A percentile compares a stretch with the other conserved stretches of the same genome.
Conservation (phyloP, 2,888 invertebrate species). For the Ennomos quercinarius region DNA sequence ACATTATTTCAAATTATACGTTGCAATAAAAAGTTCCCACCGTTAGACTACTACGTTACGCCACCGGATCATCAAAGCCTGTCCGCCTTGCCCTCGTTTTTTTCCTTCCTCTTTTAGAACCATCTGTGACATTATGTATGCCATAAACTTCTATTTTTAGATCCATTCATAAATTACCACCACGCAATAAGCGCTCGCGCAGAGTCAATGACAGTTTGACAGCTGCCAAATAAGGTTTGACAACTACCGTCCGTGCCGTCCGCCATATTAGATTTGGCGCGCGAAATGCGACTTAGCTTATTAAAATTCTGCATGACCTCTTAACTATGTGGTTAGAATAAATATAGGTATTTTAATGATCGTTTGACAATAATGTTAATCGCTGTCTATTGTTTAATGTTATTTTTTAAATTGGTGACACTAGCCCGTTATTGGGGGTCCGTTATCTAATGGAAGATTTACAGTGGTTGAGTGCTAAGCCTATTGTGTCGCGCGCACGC, state of each 20-base stretch:
- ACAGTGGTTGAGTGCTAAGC: conserved; percentile 18
- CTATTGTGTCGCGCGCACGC: conserved; percentile 2
- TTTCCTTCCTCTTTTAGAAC: conserved; percentile 12
- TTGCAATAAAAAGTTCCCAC: too few species aligned
- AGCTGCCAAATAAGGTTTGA: conserved; percentile 66
- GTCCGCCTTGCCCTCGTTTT: conserved; percentile 10
- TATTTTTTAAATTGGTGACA: conserved; percentile 20
- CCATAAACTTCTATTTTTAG: conserved; percentile 29
- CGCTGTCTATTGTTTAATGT: conserved; percentile 13
- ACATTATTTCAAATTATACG: too few species aligned
- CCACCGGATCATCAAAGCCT: conserved; percentile 8
- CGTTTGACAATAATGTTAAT: conserved; percentile 19
- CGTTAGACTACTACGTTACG: neutral
- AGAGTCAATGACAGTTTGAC: conserved; percentile 70
- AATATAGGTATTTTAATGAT: conserved; percentile 7
- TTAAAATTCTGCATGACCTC: conserved; percentile 32
- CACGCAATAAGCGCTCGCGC: conserved; percentile 32
- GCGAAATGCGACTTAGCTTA: conserved; percentile 25
- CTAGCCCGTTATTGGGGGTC: conserved; percentile 18
- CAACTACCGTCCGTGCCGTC: conserved; percentile 44
- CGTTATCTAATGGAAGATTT: conserved; percentile 20
- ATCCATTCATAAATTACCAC: conserved; percentile 31
- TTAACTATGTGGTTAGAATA: conserved; percentile 28
- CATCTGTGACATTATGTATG: conserved; percentile 25
- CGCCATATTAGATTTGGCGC: conserved; percentile 17